phyloP scores from a whole-genome alignment of 2,888 invertebrate species.

The Rosalia funebris region DNA sequence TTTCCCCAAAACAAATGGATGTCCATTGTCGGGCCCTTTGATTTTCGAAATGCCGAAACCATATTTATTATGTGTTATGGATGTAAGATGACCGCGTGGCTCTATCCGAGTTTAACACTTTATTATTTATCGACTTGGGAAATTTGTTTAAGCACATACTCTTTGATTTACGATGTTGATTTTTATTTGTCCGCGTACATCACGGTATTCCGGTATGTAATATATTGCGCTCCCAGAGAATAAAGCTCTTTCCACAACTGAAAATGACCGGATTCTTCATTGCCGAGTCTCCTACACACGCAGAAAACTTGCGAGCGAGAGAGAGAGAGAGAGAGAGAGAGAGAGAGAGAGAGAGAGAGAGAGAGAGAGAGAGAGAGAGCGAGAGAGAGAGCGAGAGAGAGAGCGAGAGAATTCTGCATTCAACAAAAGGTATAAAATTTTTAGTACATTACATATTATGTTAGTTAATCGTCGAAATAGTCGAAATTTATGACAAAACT shows the following conservation, averaged over 20 bases:
- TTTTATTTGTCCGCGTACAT: constrained; percentile 46
- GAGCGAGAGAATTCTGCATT: too few species aligned
- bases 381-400: too few species aligned
- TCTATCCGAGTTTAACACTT: constrained; percentile 58
- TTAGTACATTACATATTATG: too few species aligned
- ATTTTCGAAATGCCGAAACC: constrained; percentile 59
- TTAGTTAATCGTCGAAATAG: too few species aligned
- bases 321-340: too few species aligned
- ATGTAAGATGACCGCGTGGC: constrained; percentile 60
- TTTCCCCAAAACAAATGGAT: constrained; percentile 64
- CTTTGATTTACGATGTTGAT: constrained; percentile 52
- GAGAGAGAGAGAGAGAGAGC: too few species aligned
- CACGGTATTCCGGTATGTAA: not conserved
- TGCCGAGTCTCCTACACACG: too few species aligned
- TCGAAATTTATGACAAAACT: too few species aligned
- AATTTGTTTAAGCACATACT: constrained; percentile 54
- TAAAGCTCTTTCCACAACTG: not conserved
- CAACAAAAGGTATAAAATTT: too few species aligned
- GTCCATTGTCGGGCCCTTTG: constrained; percentile 62
- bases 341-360: too few species aligned
- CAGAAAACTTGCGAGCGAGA: too few species aligned
- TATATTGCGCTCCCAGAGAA: not conserved
- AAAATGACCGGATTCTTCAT: too few species aligned
- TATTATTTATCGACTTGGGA: constrained; percentile 58
- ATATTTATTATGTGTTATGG: constrained; percentile 63